phyloP scores from a whole-genome alignment of 2,797 vertebrate genomes.

The Paratrypauchen microcephalus region DNA sequence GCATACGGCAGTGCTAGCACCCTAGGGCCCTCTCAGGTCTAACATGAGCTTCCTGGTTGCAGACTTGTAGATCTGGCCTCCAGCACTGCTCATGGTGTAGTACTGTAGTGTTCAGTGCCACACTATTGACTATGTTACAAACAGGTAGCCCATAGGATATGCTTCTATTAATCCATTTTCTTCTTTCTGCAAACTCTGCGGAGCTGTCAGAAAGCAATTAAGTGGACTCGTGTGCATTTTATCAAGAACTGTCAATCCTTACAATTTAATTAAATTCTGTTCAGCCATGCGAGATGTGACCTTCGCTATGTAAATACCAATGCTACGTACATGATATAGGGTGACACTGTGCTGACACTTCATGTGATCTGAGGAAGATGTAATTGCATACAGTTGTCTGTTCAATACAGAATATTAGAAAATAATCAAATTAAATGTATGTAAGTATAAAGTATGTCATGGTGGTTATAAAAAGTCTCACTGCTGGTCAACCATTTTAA shows the following conservation, averaged over 20 bases:
- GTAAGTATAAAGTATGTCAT: not conserved
- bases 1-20: constrained; percentile 48
- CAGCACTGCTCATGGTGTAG: not conserved
- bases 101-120: not conserved
- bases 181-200: constrained; percentile 72
- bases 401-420: not conserved
- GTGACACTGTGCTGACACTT: constrained; percentile 28
- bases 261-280: constrained; percentile 75
- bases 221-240: constrained; percentile 74
- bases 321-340: constrained; percentile 44
- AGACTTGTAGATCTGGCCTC: constrained; percentile 33
- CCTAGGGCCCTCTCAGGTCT: constrained; percentile 42
- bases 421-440: not conserved
- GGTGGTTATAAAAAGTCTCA: not conserved
- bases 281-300: constrained; percentile 67
- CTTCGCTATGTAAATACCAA: constrained; percentile 76
- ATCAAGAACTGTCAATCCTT: constrained; percentile 76
- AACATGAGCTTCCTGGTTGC: constrained; percentile 29
- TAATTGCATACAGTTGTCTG: not conserved
- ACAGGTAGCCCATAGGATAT: constrained; percentile 49
- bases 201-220: constrained; percentile 82
- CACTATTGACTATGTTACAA: constrained; percentile 19
- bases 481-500: not conserved
- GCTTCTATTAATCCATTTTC: constrained; percentile 73
- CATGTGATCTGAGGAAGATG: constrained; percentile 33